phyloP scores from a whole-genome alignment of 2,888 invertebrate genomes.

The Drosophila conformis region DNA sequence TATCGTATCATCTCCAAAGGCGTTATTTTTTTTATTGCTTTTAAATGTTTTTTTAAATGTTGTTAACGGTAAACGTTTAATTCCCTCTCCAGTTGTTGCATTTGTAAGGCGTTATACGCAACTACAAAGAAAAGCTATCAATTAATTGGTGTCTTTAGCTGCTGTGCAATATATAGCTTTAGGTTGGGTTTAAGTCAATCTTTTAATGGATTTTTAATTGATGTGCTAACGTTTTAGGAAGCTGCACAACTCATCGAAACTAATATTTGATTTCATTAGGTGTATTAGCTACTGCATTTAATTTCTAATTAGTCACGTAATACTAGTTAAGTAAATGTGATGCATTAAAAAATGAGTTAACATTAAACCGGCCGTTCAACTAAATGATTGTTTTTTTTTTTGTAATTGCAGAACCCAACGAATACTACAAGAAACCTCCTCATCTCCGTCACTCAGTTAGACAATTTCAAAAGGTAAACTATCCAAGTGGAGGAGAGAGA shows the following conservation, averaged over 20 bases:
- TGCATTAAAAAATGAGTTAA: background rate
- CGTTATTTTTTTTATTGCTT: conserved; percentile 42
- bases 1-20: background rate
- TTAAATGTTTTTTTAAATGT: conserved; percentile 52
- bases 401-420: conserved; percentile 66
- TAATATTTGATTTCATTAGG: conserved; percentile 6
- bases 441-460: conserved; percentile 37
- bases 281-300: conserved; percentile 16
- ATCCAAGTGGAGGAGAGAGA: conserved; percentile 13
- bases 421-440: conserved; percentile 40
- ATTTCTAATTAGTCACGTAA: background rate
- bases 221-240: conserved; percentile 20
- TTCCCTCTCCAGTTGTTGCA: conserved; percentile 8
- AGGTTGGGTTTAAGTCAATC: conserved; percentile 26
- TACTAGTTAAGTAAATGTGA: background rate
- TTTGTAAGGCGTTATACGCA: conserved; percentile 19
- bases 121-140: background rate
- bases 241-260: conserved; percentile 25
- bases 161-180: conserved; percentile 44
- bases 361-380: background rate
- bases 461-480: conserved; percentile 56
- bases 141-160: conserved; percentile 31
- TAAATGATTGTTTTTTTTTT: background rate
- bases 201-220: conserved; percentile 39
- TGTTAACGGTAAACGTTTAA: conserved; percentile 52